These are phyloP conservation scores for Augochlora pura DNA, from an alignment of 1,140 invertebrate species.

Conservation along the genomic window DNA sequence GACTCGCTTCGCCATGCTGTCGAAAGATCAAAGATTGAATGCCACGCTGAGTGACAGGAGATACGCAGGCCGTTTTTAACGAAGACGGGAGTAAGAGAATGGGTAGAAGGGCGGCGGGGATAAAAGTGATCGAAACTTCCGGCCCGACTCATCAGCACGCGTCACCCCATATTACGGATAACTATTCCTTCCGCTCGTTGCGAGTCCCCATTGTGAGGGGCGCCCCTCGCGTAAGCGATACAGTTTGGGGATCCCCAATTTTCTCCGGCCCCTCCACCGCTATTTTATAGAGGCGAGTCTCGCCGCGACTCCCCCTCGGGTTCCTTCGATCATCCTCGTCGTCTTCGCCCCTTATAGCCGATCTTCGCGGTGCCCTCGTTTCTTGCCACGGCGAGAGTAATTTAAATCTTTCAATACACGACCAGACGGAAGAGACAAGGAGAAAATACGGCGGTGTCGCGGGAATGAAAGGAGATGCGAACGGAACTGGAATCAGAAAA, in stretches of 20 bases:
- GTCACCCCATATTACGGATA: slow-evolving; percentile 75
- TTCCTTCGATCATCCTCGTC: background rate
- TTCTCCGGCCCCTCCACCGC: slow-evolving; percentile 5
- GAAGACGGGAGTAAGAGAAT: slow-evolving; percentile 17
- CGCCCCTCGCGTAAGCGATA: slow-evolving; percentile 72
- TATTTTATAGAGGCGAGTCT: slow-evolving; percentile 28
- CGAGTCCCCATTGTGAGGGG: slow-evolving; percentile 67
- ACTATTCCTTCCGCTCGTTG: slow-evolving; percentile 75
- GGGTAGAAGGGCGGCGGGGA: slow-evolving; percentile 12
- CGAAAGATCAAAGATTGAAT: slow-evolving; percentile 13
- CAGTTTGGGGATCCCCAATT: slow-evolving; percentile 58
- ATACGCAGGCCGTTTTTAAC: slow-evolving; percentile 45
- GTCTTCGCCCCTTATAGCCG: background rate
- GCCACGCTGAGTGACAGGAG: background rate
- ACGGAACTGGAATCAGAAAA: background rate
- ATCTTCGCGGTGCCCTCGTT: background rate
- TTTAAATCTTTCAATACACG: background rate
- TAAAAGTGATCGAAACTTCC: slow-evolving; percentile 73
- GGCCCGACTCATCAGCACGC: slow-evolving; percentile 74
- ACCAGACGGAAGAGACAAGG: background rate
- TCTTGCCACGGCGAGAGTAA: background rate
- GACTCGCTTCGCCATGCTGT: background rate
- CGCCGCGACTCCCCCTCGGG: background rate
- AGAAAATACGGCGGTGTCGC: background rate
- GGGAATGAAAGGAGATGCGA: no score